phyloP scores from a whole-genome alignment of 2,888 invertebrate species.

The Drosophila greeni region DNA sequence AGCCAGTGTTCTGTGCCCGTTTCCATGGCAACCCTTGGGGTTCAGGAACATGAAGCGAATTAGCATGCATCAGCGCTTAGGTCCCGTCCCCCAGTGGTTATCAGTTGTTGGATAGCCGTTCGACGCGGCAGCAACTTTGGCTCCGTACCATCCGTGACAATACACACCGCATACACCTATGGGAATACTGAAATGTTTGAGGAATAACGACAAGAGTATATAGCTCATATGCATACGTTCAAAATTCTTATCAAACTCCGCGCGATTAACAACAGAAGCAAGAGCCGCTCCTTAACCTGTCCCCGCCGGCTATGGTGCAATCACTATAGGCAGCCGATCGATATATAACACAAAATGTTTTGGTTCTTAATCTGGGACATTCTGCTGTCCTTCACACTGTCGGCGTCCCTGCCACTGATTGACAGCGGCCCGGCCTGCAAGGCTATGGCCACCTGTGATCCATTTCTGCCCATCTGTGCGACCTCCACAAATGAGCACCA shows the following conservation, averaged over 20 bases:
- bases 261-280: slow-evolving; percentile 1
- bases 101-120: slow-evolving; percentile 49
- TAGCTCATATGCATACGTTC: neutral
- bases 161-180: slow-evolving; percentile 16
- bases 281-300: slow-evolving; percentile 1
- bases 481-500: slow-evolving; percentile 69
- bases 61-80: slow-evolving; percentile 45
- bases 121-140: slow-evolving; percentile 22
- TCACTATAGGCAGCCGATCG: neutral
- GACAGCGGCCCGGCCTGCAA: slow-evolving; percentile 44
- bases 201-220: neutral
- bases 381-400: slow-evolving; percentile 43
- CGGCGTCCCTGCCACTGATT: slow-evolving; percentile 51
- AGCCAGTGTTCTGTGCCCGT: slow-evolving; percentile 35
- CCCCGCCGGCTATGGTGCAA: slow-evolving; percentile 4
- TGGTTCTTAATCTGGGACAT: slow-evolving; percentile 30
- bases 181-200: neutral
- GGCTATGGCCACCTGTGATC: slow-evolving; percentile 63
- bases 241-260: slow-evolving; percentile 2
- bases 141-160: slow-evolving; percentile 15
- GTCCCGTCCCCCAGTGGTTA: slow-evolving; percentile 41
- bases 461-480: slow-evolving; percentile 71
- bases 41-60: slow-evolving; percentile 19
- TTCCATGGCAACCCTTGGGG: slow-evolving; percentile 55
- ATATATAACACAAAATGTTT: slow-evolving; percentile 16